A percentile compares a stretch with the other conserved stretches of the same genome.
Conservation (phyloP, 1,140 invertebrate genomes). For the Maniola jurtina region DNA sequence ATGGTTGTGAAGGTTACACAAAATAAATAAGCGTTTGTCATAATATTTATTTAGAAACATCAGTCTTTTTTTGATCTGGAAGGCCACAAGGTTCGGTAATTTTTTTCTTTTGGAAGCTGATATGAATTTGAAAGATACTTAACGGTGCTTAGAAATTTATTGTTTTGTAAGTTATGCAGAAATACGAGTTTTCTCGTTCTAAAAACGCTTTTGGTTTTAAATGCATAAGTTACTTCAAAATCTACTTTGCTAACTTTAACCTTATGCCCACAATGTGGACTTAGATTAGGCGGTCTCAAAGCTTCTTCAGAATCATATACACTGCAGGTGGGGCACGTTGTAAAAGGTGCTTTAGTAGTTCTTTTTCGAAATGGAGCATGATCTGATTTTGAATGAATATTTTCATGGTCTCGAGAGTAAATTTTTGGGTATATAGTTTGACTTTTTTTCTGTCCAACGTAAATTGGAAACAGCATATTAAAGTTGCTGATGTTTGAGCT, state of each 20-base stretch:
- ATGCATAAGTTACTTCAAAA: conserved; percentile 9
- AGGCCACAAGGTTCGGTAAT: conserved; percentile 7
- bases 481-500: conserved; percentile 32
- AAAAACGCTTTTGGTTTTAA: background rate
- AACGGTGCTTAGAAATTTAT: background rate
- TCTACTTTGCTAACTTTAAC: conserved; percentile 18
- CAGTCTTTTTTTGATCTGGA: background rate
- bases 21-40: background rate
- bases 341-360: conserved; percentile 30
- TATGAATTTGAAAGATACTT: background rate
- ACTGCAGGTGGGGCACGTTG: conserved; percentile 25
- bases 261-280: background rate
- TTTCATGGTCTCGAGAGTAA: conserved; percentile 30
- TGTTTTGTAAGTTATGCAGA: background rate
- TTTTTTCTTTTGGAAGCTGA: background rate
- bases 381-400: conserved; percentile 15
- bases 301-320: background rate
- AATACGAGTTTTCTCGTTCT: background rate
- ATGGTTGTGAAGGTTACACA: too few relatives aligned
- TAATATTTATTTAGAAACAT: background rate
- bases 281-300: background rate
- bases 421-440: conserved; percentile 26
- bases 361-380: conserved; percentile 39
- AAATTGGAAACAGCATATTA: conserved; percentile 49
- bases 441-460: conserved; percentile 38